Evolutionary conservation across 2,113 vertebrate genomes (phyloP), one percentile per base, ranked within the genome.

Genomic region (Scomber colias): DNA sequence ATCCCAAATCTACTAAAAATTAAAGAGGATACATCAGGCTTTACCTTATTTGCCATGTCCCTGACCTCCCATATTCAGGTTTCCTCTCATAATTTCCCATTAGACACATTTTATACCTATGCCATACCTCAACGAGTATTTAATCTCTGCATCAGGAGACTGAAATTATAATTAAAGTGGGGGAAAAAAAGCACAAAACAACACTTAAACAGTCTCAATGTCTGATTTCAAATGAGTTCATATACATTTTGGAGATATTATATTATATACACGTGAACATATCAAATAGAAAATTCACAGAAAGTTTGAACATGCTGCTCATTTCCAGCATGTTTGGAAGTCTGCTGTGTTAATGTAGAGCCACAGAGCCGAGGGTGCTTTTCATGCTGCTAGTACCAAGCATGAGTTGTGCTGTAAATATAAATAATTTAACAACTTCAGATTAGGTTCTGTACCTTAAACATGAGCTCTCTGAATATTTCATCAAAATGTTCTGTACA

Each of bases 341-440:
- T 53, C 15, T 0, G 61, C 68, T 3, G 75, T 12, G 46, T 77
- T 77, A 44, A 71, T 85, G 71, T 80, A 55, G 40, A 82, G 71
- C 61, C 75, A 3, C 16, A 0, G 77, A 76, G 80, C 80, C 56
- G 40, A 72, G 63, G 62, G 53, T 75, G 57, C n/a, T 74, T 49
- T 67, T 71, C 40, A 12, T 64, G 78, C 82, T 71, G 75, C 55
- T 66, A 57, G 67, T 49, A 75, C 19, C 74, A 19, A 77, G 68
- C 78, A 86, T 82, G 77, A 17, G 46, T 87, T 79, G 74, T 85
- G 87, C 87, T 82, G 85, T 84, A 86, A 93, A 95, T 95, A 97
- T 97, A 95, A 97, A 97, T 97, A 96, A 97, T 98, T 97, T 88
- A 97, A 93, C 94, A 93, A 92, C 95, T 95, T 97, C 96, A 96